phyloP scores from a whole-genome alignment of 53 echinoderm and acorn worm genomes.

The Zoroaster sp. region DNA sequence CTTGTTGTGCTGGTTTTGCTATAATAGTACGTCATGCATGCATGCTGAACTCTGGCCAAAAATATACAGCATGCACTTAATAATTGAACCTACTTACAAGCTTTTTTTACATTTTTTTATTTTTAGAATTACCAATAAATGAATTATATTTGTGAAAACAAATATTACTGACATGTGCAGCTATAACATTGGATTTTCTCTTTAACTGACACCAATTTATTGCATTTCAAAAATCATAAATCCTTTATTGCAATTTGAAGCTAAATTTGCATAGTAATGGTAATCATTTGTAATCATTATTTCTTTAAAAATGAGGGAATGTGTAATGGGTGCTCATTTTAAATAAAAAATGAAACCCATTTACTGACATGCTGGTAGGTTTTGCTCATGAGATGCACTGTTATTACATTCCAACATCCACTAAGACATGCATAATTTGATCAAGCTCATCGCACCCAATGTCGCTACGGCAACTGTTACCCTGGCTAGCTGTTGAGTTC shows the following conservation, averaged over 20 bases:
- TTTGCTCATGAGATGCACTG: conserved; percentile 4
- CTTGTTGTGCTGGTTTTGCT: not conserved
- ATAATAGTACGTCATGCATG: not conserved
- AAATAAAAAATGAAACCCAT: not conserved
- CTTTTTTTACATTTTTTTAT: too few relatives aligned
- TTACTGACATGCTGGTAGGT: conserved; percentile 22
- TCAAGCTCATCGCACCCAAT: conserved; percentile 78
- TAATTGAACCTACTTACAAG: not conserved
- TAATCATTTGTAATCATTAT: not conserved
- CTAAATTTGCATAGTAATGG: not conserved
- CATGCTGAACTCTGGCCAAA: not conserved
- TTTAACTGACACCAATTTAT: not conserved
- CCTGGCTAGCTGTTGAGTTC: conserved; percentile 55
- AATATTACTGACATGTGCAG: too few relatives aligned
- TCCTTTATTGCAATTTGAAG: not conserved
- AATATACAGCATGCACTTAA: too few relatives aligned
- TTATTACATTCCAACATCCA: conserved; percentile 84
- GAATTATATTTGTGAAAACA: too few relatives aligned
- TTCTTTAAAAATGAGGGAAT: not conserved
- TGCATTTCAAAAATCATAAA: not conserved
- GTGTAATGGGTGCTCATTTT: not conserved
- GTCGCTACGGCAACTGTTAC: conserved; percentile 78
- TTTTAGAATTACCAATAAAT: too few relatives aligned
- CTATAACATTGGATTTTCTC: not conserved
- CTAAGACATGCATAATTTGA: conserved; percentile 91